Percentiles rank a stretch among this genome's conserved stretches.
Conservation (phyloP, 2,888 invertebrate species). For the Dasypolia templi region DNA sequence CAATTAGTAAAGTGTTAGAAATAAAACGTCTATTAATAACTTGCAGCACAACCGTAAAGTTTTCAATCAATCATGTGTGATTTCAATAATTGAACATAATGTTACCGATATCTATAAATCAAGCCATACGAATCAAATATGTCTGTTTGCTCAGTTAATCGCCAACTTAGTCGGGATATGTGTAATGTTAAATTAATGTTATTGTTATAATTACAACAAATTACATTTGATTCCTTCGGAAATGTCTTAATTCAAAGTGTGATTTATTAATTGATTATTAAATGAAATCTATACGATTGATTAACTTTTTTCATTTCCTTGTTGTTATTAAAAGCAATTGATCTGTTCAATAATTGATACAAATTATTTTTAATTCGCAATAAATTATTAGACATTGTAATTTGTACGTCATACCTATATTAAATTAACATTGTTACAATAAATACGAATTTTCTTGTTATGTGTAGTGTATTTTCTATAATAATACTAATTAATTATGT, state of each 20-base stretch:
- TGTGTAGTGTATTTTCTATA: neutral
- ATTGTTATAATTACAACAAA: slow-evolving; percentile 52
- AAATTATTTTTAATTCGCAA: slow-evolving; percentile 19
- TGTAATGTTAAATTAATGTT: slow-evolving; percentile 54
- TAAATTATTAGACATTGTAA: slow-evolving; percentile 12
- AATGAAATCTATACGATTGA: slow-evolving; percentile 42
- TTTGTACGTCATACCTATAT: neutral
- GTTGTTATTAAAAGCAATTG: slow-evolving; percentile 24
- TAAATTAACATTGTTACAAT: no score
- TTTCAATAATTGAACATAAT: slow-evolving; percentile 27
- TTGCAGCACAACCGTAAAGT: slow-evolving; percentile 11
- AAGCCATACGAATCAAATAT: slow-evolving; percentile 19
- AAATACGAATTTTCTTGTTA: neutral
- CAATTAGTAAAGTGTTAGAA: neutral
- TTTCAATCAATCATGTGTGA: slow-evolving; percentile 39
- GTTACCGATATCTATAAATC: slow-evolving; percentile 45
- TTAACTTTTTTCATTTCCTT: slow-evolving; percentile 29
- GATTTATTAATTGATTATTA: slow-evolving; percentile 51
- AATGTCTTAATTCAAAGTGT: slow-evolving; percentile 20
- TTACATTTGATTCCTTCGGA: slow-evolving; percentile 34
- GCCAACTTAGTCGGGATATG: slow-evolving; percentile 40
- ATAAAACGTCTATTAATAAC: neutral
- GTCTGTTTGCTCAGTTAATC: slow-evolving; percentile 34
- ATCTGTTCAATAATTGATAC: slow-evolving; percentile 10
- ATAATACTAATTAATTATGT: no score